Percentiles rank a stretch among this genome's conserved stretches.
Evolutionary conservation across 2,888 invertebrate species (phyloP).

Genomic region (Elysia crispata): DNA sequence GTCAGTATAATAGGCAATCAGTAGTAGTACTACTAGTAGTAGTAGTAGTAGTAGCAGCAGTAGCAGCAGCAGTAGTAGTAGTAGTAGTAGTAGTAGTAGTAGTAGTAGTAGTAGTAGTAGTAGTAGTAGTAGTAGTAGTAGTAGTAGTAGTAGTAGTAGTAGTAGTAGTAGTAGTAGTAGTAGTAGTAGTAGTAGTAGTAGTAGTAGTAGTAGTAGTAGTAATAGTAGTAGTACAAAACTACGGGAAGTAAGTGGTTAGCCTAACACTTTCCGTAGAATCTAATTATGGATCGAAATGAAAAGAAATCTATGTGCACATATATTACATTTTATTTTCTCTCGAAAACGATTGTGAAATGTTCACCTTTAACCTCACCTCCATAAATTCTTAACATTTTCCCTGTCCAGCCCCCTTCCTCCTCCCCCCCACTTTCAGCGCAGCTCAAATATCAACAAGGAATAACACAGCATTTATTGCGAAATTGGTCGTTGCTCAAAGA

Average conservation of each 20-base stretch:
- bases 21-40: slow-evolving; percentile 1
- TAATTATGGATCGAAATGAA: no score
- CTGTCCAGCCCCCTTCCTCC: no score
- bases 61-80: background rate
- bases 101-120: slow-evolving; percentile 9
- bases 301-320: no score
- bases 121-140: slow-evolving; percentile 9
- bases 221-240: slow-evolving; percentile 2
- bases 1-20: background rate
- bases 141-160: slow-evolving; percentile 9
- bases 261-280: background rate
- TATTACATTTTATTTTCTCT: no score
- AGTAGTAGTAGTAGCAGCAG: slow-evolving; percentile 1
- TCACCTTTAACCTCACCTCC: no score
- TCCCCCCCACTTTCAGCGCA: no score
- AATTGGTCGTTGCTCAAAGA: no score
- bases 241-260: no score
- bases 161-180: slow-evolving; percentile 9
- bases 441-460: no score
- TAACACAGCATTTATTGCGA: no score
- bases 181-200: slow-evolving; percentile 9
- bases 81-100: slow-evolving; percentile 9
- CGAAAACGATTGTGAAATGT: no score
- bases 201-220: slow-evolving; percentile 9
- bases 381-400: no score